These are phyloP conservation scores for Carlito syrichta DNA, from an alignment of 2,113 vertebrate species.

Conservation along the genomic window DNA sequence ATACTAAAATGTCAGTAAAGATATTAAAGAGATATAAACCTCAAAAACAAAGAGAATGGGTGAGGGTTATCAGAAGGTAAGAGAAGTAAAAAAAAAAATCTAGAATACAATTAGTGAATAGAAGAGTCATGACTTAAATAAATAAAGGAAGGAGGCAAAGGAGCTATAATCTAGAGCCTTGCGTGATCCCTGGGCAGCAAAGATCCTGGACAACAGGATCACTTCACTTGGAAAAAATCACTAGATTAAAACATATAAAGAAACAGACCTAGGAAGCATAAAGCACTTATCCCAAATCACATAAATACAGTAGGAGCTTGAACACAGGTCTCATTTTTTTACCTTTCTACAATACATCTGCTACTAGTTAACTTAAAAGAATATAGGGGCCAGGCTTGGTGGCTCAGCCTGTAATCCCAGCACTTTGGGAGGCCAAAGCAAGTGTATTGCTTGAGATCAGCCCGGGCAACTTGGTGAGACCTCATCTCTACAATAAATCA, in stretches of 20 bases:
- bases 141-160: not conserved
- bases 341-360: not conserved
- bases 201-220: not conserved
- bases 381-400: too few relatives aligned
- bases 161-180: not conserved
- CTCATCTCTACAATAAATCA: too few relatives aligned
- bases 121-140: not conserved
- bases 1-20: conserved; percentile 33
- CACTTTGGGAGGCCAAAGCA: too few relatives aligned
- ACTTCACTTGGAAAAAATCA: not conserved
- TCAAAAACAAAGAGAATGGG: not conserved
- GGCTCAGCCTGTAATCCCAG: too few relatives aligned
- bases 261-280: not conserved
- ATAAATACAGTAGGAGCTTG: not conserved
- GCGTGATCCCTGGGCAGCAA: not conserved
- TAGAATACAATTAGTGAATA: not conserved
- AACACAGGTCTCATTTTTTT: not conserved
- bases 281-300: not conserved
- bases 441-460: too few relatives aligned
- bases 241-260: not conserved
- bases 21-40: not conserved
- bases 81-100: conserved; percentile 22
- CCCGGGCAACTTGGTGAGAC: too few relatives aligned
- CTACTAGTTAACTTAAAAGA: not conserved
- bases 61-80: not conserved